Base-by-base conservation (phyloP, 2,113 vertebrate genomes). In the Deroptyus accipitrinus region DNA sequence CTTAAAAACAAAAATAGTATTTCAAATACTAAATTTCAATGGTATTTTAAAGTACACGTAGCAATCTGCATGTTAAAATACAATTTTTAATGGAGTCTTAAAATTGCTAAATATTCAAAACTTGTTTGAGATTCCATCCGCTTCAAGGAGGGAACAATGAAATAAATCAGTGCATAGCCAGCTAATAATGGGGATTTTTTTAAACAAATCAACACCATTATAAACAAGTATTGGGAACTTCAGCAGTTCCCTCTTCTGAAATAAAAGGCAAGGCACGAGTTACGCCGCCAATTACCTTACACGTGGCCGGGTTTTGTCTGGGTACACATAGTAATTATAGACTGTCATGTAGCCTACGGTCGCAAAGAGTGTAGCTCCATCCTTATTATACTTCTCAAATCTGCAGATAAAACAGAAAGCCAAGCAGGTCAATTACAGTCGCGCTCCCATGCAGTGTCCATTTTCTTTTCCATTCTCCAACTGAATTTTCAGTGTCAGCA, bases 311-410 rank as follows among this genome's bases (percentile, higher is more conserved):
- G 99, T 99, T 99, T 99, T 99, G 99, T 99, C 99, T 99, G 99
- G 99, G 98, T 99, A 99, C 98, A 99, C 99, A 98, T 99, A 99
- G 99, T 99, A 99, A 99, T 99, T 99, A 99, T 99, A 99, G 98
- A 99, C 99, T 98, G 99, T 99, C 99, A 99, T 99, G 99, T 99
- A 99, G 99, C 99, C 99, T 98, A 99, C 99, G 95, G 99, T 99
- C 97, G 99, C 99, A 98, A 99, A 99, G 98, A 99, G 99, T 89
- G 99, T 99, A 98, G 99, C 99, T 98, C 99, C 99, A 96, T 99
- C 99, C 98, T 99, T 99, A 99, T 99, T 99, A 99, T 99, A 99
- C 99, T 99, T 99, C 99, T 99, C 99, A 98, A 99, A 99, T 99
- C 99, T 99, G 99, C 98, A 99, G 99, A 99, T 98, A 98, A 99